These are phyloP conservation scores for Mormyrus hasselquistii DNA, from an alignment of 2,797 vertebrate genomes.

Conservation along the genomic window DNA sequence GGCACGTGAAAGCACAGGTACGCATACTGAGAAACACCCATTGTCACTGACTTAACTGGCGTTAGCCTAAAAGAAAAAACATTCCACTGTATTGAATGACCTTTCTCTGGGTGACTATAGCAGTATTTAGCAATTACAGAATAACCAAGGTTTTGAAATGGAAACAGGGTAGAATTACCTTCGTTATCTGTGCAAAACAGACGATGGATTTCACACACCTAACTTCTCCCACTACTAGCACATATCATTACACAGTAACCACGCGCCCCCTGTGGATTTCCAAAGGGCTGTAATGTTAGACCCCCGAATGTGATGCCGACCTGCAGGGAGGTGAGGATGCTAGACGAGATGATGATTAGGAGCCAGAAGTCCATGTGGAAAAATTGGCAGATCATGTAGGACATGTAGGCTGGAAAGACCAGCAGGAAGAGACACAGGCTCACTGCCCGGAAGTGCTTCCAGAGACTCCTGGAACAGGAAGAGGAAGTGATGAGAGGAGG, in stretches of 20 bases:
- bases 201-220: neutral
- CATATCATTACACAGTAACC: neutral
- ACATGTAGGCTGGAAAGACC: conserved; percentile 95
- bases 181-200: neutral
- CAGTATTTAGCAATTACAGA: neutral
- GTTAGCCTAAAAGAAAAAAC: neutral
- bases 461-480: conserved; percentile 74
- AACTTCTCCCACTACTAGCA: neutral
- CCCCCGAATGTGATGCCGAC: conserved; percentile 47
- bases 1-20: neutral
- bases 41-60: neutral
- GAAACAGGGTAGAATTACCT: neutral
- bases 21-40: neutral
- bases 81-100: neutral
- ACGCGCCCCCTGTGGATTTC: neutral
- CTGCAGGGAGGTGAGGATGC: conserved; percentile 96
- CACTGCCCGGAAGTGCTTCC: conserved; percentile 96
- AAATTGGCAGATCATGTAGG: conserved; percentile 98
- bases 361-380: conserved; percentile 99
- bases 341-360: conserved; percentile 96
- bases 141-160: neutral
- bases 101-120: neutral
- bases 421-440: conserved; percentile 89
- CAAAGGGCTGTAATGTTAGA: neutral
- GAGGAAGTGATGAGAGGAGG: neutral